phyloP scores from a whole-genome alignment of 2,888 invertebrate species.

The Chorisops tibialis region DNA sequence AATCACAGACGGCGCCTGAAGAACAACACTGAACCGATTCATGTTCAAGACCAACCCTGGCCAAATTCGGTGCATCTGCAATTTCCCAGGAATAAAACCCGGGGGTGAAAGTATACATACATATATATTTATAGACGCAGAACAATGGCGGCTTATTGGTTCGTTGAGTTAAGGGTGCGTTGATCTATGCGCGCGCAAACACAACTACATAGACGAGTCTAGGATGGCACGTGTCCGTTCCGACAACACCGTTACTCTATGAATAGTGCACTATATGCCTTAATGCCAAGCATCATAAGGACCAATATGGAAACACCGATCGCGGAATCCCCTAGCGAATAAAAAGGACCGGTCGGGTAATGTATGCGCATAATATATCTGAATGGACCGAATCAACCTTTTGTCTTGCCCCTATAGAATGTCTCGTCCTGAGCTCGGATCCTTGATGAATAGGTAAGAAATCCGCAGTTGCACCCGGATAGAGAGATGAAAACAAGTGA shows the following conservation, averaged over 20 bases:
- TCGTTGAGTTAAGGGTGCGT: slow-evolving; percentile 20
- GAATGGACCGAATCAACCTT: background rate
- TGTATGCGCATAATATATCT: background rate
- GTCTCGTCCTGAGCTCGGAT: background rate
- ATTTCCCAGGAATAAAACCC: background rate
- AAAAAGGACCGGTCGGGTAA: background rate
- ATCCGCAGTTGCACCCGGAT: slow-evolving; percentile 22
- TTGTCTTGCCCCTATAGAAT: slow-evolving; percentile 16
- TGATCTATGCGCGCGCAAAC: slow-evolving; percentile 11
- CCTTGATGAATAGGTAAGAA: background rate
- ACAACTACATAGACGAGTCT: background rate
- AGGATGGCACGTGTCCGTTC: slow-evolving; percentile 22
- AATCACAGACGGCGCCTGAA: too few species aligned
- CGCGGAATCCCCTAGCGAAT: background rate
- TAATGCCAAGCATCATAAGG: background rate
- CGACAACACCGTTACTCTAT: background rate
- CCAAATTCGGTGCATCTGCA: slow-evolving; percentile 12
- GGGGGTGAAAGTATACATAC: too few species aligned
- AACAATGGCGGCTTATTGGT: slow-evolving; percentile 23
- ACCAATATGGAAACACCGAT: background rate
- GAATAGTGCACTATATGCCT: background rate
- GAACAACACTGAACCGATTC: background rate
- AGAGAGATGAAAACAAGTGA: slow-evolving; percentile 23
- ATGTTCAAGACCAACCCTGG: background rate
- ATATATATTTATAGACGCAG: background rate